Evolutionary conservation across 2,113 vertebrate species (phyloP).

Genomic region (Nannospalax galili): DNA sequence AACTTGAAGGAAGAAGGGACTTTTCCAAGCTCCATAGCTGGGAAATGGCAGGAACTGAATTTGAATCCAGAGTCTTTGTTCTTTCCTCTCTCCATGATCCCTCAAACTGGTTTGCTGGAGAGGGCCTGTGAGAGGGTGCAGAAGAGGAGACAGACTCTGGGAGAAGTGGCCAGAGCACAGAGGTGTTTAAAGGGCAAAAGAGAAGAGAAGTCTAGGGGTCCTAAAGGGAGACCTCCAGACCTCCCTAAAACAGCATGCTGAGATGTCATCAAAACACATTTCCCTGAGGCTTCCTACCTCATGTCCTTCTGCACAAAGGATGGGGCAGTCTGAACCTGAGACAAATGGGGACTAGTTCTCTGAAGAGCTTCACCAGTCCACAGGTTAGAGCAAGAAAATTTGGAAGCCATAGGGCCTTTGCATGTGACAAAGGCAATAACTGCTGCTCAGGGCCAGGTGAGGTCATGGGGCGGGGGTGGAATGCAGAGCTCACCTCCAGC

Average conservation of each 20-base stretch:
- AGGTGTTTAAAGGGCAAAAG: neutral
- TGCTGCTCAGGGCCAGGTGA: accelerated
- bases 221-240: neutral
- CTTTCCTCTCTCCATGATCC: neutral
- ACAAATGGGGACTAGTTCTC: neutral
- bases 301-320: neutral
- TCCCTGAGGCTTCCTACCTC: neutral
- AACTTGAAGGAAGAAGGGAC: neutral
- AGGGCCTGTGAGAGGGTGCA: neutral
- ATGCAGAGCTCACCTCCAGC: neutral
- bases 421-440: neutral
- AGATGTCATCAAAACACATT: neutral
- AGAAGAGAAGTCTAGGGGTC: neutral
- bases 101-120: neutral
- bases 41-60: neutral
- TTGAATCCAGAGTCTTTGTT: slow-evolving; percentile 23
- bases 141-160: neutral
- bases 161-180: neutral
- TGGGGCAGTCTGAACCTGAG: neutral
- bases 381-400: neutral
- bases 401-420: neutral
- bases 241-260: neutral
- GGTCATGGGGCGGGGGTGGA: neutral
- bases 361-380: neutral
- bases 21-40: neutral